Evolutionary conservation across 2,888 invertebrate genomes (phyloP).

Genomic region (Microplitis manilae): DNA sequence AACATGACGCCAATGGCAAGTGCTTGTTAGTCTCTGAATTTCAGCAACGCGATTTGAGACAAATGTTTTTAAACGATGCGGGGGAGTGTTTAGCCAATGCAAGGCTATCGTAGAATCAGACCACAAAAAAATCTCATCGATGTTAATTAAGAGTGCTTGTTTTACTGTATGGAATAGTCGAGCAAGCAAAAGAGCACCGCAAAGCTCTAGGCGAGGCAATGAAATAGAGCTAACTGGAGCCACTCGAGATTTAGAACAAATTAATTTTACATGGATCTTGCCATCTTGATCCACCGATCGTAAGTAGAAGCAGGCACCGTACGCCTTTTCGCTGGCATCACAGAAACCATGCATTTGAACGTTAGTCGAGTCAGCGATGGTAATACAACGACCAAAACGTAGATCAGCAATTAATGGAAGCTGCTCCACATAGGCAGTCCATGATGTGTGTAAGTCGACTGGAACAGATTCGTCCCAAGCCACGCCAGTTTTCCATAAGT

Average conservation of each 20-base stretch:
- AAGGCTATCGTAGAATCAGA: neutral
- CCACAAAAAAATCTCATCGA: neutral
- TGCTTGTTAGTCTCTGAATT: neutral
- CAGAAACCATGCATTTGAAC: constrained; percentile 50
- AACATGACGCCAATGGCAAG: neutral
- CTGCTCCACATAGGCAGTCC: constrained; percentile 5
- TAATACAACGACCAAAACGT: constrained; percentile 18
- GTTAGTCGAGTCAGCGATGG: neutral
- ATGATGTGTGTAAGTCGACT: constrained; percentile 29
- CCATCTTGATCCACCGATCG: constrained; percentile 11
- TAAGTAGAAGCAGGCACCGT: constrained; percentile 50
- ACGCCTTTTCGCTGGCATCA: constrained; percentile 54
- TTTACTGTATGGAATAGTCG: constrained; percentile 16
- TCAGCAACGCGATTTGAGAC: constrained; percentile 2
- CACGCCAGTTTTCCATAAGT: constrained; percentile 33
- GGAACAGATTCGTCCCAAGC: constrained; percentile 43
- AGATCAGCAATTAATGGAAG: constrained; percentile 25
- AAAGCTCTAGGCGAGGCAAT: constrained; percentile 45
- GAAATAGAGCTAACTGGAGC: constrained; percentile 43
- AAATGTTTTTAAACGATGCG: constrained; percentile 26
- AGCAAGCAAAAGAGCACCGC: constrained; percentile 26
- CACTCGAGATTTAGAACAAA: constrained; percentile 47
- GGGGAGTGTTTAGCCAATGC: constrained; percentile 33
- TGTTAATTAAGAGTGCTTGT: neutral
- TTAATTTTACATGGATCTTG: constrained; percentile 27